phyloP scores from a whole-genome alignment of 2,888 invertebrate genomes.

The Erannis defoliaria region DNA sequence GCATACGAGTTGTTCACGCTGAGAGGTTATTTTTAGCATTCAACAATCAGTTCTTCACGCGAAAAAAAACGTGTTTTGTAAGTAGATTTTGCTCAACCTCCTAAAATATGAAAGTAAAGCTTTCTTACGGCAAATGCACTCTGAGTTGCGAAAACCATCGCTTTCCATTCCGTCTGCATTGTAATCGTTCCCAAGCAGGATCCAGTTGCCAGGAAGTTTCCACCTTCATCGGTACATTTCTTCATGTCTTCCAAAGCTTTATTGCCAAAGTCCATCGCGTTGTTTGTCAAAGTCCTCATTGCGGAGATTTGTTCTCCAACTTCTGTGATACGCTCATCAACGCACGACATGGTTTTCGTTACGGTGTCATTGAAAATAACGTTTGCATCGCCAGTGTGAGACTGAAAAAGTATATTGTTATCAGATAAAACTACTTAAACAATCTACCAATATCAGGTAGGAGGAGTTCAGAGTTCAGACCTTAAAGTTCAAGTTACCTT shows the following conservation, averaged over 20 bases:
- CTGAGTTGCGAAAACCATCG: constrained; percentile 59
- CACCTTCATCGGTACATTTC: constrained; percentile 59
- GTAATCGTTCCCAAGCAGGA: constrained; percentile 68
- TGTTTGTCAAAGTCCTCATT: constrained; percentile 52
- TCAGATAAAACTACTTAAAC: not conserved
- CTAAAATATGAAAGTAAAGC: not conserved
- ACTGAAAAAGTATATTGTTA: constrained; percentile 52
- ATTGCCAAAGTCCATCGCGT: constrained; percentile 58
- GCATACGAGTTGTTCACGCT: too few relatives aligned
- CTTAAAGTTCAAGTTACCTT: too few relatives aligned
- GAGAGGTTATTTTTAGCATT: too few relatives aligned
- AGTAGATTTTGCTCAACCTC: not conserved
- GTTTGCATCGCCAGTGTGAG: constrained; percentile 59
- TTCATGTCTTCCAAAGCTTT: constrained; percentile 64
- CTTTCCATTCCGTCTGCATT: constrained; percentile 65
- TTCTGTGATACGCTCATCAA: constrained; percentile 63
- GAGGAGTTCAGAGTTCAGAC: too few relatives aligned
- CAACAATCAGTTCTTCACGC: too few relatives aligned
- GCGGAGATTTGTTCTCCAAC: constrained; percentile 56
- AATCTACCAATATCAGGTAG: not conserved
- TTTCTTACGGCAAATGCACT: constrained; percentile 66
- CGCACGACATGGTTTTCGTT: constrained; percentile 59
- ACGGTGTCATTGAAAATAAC: constrained; percentile 60
- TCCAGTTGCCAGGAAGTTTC: constrained; percentile 60
- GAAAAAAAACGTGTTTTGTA: too few relatives aligned